Evolutionary conservation across 2,888 invertebrate genomes (phyloP).

Genomic region (Lithosia quadra): DNA sequence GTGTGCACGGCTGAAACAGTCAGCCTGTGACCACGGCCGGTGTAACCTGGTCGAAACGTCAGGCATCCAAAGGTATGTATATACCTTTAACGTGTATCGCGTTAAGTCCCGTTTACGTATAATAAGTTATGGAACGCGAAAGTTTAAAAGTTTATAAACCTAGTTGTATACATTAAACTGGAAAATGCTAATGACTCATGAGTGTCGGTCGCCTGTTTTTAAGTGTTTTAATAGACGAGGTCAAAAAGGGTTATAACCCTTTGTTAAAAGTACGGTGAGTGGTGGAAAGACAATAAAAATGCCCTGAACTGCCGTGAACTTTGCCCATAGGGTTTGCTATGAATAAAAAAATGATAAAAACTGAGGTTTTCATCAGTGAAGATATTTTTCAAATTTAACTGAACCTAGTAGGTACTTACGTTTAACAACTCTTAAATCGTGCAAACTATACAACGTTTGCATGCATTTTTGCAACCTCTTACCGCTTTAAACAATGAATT

Average conservation of each 20-base stretch:
- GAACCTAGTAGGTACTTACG: background rate
- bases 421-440: too few species aligned
- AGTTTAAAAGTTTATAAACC: too few species aligned
- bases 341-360: background rate
- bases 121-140: too few species aligned
- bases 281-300: slow-evolving; percentile 1
- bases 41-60: too few species aligned
- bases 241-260: background rate
- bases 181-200: background rate
- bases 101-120: too few species aligned
- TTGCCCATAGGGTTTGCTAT: background rate
- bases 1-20: too few species aligned
- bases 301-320: background rate
- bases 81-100: too few species aligned
- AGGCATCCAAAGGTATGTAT: too few species aligned
- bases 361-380: background rate
- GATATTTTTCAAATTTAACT: background rate
- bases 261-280: slow-evolving; percentile 3
- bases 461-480: too few species aligned
- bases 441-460: too few species aligned
- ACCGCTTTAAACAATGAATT: too few species aligned
- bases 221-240: background rate
- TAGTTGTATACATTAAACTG: background rate
- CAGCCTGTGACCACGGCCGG: too few species aligned
- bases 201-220: background rate